Conservation (phyloP, 2,113 vertebrate genomes). For the Crotophaga sulcirostris region DNA sequence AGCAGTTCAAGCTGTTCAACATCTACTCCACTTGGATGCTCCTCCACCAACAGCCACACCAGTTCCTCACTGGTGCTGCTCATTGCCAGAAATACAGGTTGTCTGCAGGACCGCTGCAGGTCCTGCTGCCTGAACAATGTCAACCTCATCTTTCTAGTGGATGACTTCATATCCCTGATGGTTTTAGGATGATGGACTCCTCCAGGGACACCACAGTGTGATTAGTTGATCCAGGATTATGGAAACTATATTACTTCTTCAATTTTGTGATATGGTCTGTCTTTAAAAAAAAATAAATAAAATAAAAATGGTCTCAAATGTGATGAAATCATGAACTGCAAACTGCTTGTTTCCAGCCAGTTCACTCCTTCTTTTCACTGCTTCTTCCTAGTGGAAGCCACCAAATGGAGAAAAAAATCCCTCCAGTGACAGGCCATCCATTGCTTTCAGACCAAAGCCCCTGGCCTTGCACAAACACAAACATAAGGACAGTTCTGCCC, state of each 20-base stretch:
- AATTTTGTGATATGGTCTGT: background rate
- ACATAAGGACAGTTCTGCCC: background rate
- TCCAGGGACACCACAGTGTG: background rate
- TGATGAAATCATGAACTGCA: background rate
- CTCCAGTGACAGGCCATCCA: background rate
- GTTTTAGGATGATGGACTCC: background rate
- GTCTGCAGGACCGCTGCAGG: fast-evolving
- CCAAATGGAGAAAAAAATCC: background rate
- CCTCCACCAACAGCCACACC: background rate
- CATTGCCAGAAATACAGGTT: background rate
- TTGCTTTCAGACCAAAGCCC: background rate
- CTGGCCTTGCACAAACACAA: background rate
- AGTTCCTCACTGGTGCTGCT: background rate
- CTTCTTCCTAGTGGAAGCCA: background rate
- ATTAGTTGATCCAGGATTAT: background rate
- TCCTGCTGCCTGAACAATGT: background rate
- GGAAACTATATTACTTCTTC: background rate
- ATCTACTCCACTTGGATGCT: background rate
- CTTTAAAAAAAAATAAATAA: background rate
- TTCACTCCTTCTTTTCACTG: background rate
- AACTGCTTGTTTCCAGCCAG: background rate
- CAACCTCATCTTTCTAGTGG: background rate
- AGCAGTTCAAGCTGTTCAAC: background rate
- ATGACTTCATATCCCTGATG: background rate
- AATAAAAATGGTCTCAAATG: background rate